Conservation (phyloP, 2,888 invertebrate genomes). For the Apotomis turbidana region DNA sequence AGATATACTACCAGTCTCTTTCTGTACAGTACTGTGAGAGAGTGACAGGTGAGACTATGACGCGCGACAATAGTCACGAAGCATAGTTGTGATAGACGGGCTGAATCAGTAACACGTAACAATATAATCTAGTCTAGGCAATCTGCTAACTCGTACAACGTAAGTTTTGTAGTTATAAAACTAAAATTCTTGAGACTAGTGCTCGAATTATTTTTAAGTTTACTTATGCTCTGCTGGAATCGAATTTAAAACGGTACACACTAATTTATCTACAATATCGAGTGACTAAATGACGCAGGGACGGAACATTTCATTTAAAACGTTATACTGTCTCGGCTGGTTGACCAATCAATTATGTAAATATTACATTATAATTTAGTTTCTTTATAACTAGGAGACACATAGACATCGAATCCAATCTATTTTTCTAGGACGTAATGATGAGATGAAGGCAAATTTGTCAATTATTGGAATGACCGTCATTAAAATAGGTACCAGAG, state of each 20-base stretch:
- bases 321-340: constrained; percentile 41
- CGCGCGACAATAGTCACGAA: too few species aligned
- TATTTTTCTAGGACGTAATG: constrained; percentile 17
- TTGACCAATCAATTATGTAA: constrained; percentile 17
- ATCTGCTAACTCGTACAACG: neutral
- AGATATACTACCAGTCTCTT: too few species aligned
- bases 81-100: too few species aligned
- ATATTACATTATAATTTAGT: constrained; percentile 18
- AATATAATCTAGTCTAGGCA: neutral
- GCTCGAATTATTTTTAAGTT: constrained; percentile 47
- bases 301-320: constrained; percentile 78
- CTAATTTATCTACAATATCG: constrained; percentile 63
- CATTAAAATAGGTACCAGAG: neutral
- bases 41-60: too few species aligned
- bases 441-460: constrained; percentile 4
- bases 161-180: neutral
- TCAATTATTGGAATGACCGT: neutral
- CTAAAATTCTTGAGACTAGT: neutral
- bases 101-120: neutral
- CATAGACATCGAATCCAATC: constrained; percentile 18
- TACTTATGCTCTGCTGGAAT: constrained; percentile 50
- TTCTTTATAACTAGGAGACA: constrained; percentile 25
- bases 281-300: constrained; percentile 79
- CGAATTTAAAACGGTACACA: constrained; percentile 55
- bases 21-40: too few species aligned